These are phyloP conservation scores for Tachyglossus aculeatus DNA, from an alignment of 2,797 vertebrate species.

Conservation along the genomic window DNA sequence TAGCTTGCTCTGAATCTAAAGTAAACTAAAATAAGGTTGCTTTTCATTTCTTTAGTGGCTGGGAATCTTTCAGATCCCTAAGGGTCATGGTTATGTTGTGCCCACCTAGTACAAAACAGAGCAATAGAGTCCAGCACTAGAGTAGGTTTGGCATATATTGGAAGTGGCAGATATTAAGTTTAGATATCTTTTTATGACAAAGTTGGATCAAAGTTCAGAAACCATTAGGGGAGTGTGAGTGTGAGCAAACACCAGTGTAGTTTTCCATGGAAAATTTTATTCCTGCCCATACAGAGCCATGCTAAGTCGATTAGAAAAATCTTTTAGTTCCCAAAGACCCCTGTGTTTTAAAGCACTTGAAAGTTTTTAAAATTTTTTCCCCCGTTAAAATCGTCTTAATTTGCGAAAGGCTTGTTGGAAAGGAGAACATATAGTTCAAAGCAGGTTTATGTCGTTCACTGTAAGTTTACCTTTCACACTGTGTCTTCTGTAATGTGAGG, in stretches of 20 bases:
- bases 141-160: slow-evolving; percentile 1
- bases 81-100: not conserved
- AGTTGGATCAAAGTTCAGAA: slow-evolving; percentile 54
- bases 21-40: not conserved
- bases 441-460: too few species aligned
- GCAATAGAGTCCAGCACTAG: not conserved
- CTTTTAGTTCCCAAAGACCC: too few species aligned
- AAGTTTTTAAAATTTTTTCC: too few species aligned
- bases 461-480: too few species aligned
- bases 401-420: too few species aligned
- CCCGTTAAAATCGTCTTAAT: too few species aligned
- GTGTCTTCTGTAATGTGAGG: too few species aligned
- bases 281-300: too few species aligned
- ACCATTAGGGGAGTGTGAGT: slow-evolving; percentile 20
- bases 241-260: not conserved
- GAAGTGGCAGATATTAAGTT: slow-evolving; percentile 6
- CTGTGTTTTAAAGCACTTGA: too few species aligned
- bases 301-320: too few species aligned
- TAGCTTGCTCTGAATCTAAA: too few species aligned
- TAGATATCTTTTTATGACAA: slow-evolving; percentile 28
- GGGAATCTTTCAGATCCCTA: not conserved
- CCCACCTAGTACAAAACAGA: slow-evolving; percentile 2
- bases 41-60: slow-evolving; percentile 7
- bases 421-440: too few species aligned
- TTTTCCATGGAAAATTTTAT: not conserved